Evolutionary conservation across 2,797 vertebrate genomes (phyloP).

Genomic region (Amblyopsis hoosieri): DNA sequence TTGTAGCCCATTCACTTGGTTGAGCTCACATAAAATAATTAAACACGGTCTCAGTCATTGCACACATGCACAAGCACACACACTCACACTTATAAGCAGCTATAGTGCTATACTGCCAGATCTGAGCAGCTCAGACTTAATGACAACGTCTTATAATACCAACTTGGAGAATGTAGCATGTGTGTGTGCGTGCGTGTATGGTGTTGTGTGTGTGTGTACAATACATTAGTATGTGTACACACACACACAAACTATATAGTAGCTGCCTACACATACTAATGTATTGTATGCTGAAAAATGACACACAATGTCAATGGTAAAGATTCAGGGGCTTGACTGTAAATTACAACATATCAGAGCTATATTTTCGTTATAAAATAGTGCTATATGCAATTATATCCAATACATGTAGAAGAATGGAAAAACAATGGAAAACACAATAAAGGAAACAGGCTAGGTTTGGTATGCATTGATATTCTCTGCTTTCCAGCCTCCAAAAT

Average conservation of each 20-base stretch:
- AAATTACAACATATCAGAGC: conserved; percentile 19
- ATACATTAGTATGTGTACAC: no score
- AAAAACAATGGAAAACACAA: conserved; percentile 63
- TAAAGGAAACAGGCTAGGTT: conserved; percentile 71
- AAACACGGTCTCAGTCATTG: not conserved
- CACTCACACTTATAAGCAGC: conserved; percentile 24
- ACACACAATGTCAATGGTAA: not conserved
- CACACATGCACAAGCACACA: not conserved
- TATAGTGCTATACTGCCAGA: conserved; percentile 45
- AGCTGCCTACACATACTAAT: no score
- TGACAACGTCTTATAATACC: not conserved
- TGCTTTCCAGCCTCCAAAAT: conserved; percentile 58
- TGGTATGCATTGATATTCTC: conserved; percentile 67
- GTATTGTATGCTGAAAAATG: no score
- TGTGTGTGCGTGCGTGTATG: no score
- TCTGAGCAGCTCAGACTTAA: conserved; percentile 14
- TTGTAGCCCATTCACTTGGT: no score
- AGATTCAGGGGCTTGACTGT: conserved; percentile 10
- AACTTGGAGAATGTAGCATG: not conserved
- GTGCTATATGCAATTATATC: conserved; percentile 43
- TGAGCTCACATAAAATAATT: no score
- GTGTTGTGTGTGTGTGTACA: no score
- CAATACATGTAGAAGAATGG: conserved; percentile 52
- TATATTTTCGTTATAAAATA: conserved; percentile 31
- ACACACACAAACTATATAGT: no score